Evolutionary conservation across 2,888 invertebrate species (phyloP).

Genomic region (Drosophila quinaria): DNA sequence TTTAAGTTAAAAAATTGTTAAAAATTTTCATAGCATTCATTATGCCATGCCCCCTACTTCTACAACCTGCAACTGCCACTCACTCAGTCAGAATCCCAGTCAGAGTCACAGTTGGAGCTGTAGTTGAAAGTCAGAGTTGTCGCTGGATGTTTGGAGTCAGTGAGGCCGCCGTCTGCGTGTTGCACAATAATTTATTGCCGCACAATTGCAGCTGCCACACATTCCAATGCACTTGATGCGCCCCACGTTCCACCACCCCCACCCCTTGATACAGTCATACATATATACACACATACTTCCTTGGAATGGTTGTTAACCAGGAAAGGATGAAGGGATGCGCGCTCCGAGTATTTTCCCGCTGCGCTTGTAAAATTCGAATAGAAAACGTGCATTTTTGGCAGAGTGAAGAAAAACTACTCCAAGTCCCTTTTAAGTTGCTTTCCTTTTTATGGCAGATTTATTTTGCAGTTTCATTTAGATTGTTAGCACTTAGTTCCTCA

Average conservation of each 20-base stretch:
- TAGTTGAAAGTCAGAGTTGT: slow-evolving; percentile 1
- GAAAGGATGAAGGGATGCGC: not conserved
- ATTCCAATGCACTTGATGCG: slow-evolving; percentile 77
- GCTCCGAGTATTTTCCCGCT: slow-evolving; percentile 45
- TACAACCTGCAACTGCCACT: slow-evolving; percentile 25
- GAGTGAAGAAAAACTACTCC: slow-evolving; percentile 15
- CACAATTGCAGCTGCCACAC: slow-evolving; percentile 81
- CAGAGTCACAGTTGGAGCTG: slow-evolving; percentile 8
- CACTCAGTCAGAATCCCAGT: slow-evolving; percentile 41
- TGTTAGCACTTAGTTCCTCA: not conserved
- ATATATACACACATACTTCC: slow-evolving; percentile 4
- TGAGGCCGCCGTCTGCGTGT: slow-evolving; percentile 71
- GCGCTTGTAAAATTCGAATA: slow-evolving; percentile 74
- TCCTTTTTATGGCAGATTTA: slow-evolving; percentile 9
- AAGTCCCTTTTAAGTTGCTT: slow-evolving; percentile 8
- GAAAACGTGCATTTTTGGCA: slow-evolving; percentile 48
- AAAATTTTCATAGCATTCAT: slow-evolving; percentile 79
- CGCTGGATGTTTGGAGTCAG: slow-evolving; percentile 15
- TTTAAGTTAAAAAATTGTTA: slow-evolving; percentile 81
- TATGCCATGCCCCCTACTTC: slow-evolving; percentile 56
- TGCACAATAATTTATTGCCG: slow-evolving; percentile 83
- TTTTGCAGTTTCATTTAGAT: slow-evolving; percentile 8
- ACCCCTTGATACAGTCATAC: slow-evolving; percentile 19
- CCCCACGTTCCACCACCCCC: not conserved
- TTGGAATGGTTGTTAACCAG: slow-evolving; percentile 7